Evolutionary conservation across 2,888 invertebrate genomes (phyloP), one percentile per base, ranked within the genome.

Genomic region (Automeris io): DNA sequence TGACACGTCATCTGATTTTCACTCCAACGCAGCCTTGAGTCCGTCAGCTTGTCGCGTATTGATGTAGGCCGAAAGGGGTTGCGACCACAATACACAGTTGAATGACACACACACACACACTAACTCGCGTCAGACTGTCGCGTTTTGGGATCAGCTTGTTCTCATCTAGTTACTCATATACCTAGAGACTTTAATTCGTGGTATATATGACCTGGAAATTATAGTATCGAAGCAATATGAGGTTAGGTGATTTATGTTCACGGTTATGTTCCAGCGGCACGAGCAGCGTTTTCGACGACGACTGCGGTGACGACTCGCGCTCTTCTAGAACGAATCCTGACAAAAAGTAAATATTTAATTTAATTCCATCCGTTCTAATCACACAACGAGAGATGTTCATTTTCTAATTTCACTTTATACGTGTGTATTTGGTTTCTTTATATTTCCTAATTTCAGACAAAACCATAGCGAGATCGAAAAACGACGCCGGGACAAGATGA

Each of bases 391-490:
- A n/a, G n/a, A 7, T 21, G 35, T 24, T 8, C 11, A 8, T 12
- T 4, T 22, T 34, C 22, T 34, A 22, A 9, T 8, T n/a, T 12
- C 19, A n/a, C 7, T 2, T 2, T 7, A 1, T 2, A 8, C 7
- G 9, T 32, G 3, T 39, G 6, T 26, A 7, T 4, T 12, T 35
- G 26, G 13, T 9, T 25, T n/a, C 5, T 8, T 26, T 13, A 16
- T 34, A 19, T 19, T 19, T 19, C 4, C 3, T n/a, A 16, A 2
- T 8, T 29, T n/a, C 73, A 96, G 96, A 61, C 97, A 97, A 78
- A 97, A 97, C 78, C 98, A 98, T 82, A 97, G 97, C 74, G 97
- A 97, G 82, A 97, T 98, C 44, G 97, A 98, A 80, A 98, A 98
- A 72, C 88, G 97, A 0, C 89, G 98, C 0, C 89, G 98, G 19